These are phyloP conservation scores for Stenchaetothrips biformis DNA, from an alignment of 2,888 invertebrate genomes.

Conservation along the genomic window DNA sequence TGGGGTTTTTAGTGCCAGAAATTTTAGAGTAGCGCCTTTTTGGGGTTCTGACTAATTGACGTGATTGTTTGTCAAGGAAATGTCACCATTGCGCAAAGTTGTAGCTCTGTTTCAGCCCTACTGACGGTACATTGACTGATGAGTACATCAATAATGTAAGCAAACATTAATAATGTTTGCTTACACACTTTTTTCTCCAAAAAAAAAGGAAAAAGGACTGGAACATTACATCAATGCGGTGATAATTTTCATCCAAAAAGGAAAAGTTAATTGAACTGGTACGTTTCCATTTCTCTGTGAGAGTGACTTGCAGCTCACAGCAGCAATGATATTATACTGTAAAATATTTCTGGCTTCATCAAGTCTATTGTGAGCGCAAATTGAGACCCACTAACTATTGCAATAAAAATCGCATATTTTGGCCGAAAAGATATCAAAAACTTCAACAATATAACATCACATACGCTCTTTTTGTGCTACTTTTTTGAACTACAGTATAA, in stretches of 20 bases:
- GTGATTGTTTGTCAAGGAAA: not conserved
- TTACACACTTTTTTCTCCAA: not conserved
- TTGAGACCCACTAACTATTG: not conserved
- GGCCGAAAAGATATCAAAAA: not conserved
- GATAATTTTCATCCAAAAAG: not conserved
- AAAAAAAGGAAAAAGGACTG: not conserved
- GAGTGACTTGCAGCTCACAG: not conserved
- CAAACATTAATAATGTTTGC: not conserved
- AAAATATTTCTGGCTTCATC: not conserved
- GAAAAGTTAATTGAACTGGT: not conserved
- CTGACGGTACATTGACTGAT: not conserved
- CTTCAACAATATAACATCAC: conserved; percentile 24
- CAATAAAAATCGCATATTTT: not conserved
- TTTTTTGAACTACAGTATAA: conserved; percentile 16
- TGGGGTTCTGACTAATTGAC: conserved; percentile 14
- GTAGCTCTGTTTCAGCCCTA: not conserved
- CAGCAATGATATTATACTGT: not conserved
- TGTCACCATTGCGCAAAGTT: not conserved
- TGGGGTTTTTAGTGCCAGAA: not conserved
- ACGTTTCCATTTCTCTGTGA: not conserved
- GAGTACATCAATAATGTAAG: not conserved
- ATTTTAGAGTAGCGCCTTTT: too few relatives aligned
- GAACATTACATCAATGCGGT: not conserved
- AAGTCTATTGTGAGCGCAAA: not conserved
- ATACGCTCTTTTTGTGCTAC: conserved; percentile 19